Conservation (phyloP, 1,140 invertebrate genomes). For the Drosophila melanica region DNA sequence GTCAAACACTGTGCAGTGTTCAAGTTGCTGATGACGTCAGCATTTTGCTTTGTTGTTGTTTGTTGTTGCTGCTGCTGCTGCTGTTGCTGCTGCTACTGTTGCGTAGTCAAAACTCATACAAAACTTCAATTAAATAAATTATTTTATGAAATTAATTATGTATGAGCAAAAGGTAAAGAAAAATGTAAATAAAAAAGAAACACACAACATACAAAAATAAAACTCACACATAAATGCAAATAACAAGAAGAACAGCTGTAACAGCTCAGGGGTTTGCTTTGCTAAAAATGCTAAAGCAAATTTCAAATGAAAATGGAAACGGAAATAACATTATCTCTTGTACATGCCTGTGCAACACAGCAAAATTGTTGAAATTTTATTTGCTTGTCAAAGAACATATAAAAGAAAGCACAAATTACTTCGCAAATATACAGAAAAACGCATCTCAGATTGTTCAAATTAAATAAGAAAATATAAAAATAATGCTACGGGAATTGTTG, state of each 20-base stretch:
- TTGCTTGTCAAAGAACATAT: neutral
- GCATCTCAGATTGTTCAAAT: neutral
- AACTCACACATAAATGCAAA: slow-evolving; percentile 18
- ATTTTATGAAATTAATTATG: slow-evolving; percentile 74
- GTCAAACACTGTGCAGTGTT: slow-evolving; percentile 15
- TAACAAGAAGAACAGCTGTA: slow-evolving; percentile 5
- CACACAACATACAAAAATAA: slow-evolving; percentile 8
- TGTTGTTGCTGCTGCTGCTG: slow-evolving; percentile 1
- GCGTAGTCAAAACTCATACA: slow-evolving; percentile 48
- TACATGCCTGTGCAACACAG: slow-evolving; percentile 3
- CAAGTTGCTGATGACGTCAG: neutral
- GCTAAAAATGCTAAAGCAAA: slow-evolving; percentile 9
- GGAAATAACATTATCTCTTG: slow-evolving; percentile 21
- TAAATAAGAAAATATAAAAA: neutral
- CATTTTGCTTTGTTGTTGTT: slow-evolving; percentile 26
- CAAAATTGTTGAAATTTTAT: slow-evolving; percentile 7
- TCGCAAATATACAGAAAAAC: neutral
- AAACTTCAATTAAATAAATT: slow-evolving; percentile 72
- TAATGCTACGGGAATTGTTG: too few species aligned
- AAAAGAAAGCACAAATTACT: neutral
- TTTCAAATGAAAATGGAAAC: slow-evolving; percentile 33
- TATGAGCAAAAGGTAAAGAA: slow-evolving; percentile 41
- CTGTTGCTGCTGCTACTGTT: neutral
- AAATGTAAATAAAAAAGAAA: neutral
- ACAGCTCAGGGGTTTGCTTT: slow-evolving; percentile 6